These are phyloP conservation scores for Gadus macrocephalus DNA, from an alignment of 2,113 vertebrate species.

Conservation along the genomic window DNA sequence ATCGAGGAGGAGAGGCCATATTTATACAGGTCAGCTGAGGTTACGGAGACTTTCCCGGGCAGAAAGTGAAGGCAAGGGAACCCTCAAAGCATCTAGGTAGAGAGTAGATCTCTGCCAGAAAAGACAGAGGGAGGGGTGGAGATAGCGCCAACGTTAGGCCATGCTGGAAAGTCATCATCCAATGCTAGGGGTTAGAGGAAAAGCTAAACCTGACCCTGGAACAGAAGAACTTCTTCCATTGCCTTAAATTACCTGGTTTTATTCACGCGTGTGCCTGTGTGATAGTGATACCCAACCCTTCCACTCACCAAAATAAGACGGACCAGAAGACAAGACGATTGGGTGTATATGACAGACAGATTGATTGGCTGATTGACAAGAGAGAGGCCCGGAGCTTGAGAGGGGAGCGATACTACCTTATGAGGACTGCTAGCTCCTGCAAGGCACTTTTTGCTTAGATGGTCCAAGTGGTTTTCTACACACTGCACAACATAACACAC, in stretches of 20 bases:
- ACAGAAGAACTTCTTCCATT: too few relatives aligned
- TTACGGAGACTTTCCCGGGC: slow-evolving; percentile 22
- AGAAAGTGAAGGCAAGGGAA: slow-evolving; percentile 17
- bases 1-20: background rate
- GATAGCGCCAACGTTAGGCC: slow-evolving; percentile 31
- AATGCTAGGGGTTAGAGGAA: too few relatives aligned
- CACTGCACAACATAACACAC: slow-evolving; percentile 76
- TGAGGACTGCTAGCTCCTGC: slow-evolving; percentile 82
- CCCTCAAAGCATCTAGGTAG: slow-evolving; percentile 21
- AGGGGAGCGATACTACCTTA: slow-evolving; percentile 88
- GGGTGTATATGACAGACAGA: slow-evolving; percentile 54
- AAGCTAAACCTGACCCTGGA: slow-evolving; percentile 11
- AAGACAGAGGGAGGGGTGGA: background rate
- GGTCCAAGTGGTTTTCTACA: slow-evolving; percentile 94
- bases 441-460: slow-evolving; percentile 87
- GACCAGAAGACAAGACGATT: slow-evolving; percentile 18
- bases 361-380: slow-evolving; percentile 17
- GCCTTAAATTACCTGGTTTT: too few relatives aligned
- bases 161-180: slow-evolving; percentile 41
- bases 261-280: background rate
- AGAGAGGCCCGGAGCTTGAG: too few relatives aligned
- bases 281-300: slow-evolving; percentile 1
- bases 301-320: slow-evolving; percentile 18
- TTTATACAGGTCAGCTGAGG: slow-evolving; percentile 27
- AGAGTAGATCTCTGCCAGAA: slow-evolving; percentile 33